Conservation (phyloP, 2,113 vertebrate genomes). For the Alectura lathami region DNA sequence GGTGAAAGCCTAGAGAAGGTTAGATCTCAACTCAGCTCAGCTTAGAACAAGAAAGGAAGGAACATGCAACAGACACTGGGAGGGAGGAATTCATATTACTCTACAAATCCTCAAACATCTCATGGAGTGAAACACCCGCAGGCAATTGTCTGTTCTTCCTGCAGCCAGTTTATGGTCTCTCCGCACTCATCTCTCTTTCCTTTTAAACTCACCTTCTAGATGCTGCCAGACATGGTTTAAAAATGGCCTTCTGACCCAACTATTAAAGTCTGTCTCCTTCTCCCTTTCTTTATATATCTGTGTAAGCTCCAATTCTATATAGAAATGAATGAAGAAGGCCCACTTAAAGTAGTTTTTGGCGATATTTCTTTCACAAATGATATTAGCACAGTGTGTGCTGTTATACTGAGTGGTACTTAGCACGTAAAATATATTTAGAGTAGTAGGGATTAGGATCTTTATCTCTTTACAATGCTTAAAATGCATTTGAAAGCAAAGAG, state of each 20-base stretch:
- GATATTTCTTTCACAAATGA: background rate
- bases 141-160: background rate
- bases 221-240: background rate
- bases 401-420: background rate
- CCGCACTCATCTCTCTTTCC: background rate
- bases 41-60: background rate
- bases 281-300: background rate
- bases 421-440: background rate
- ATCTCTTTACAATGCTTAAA: background rate
- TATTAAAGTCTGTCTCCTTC: background rate
- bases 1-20: background rate
- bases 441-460: background rate
- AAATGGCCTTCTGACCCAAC: background rate
- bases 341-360: background rate
- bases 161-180: background rate
- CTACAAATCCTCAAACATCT: background rate
- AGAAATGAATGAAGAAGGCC: background rate
- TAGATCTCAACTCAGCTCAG: background rate
- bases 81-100: background rate
- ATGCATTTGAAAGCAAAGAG: background rate
- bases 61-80: background rate
- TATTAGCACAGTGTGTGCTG: background rate
- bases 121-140: background rate
- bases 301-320: background rate
- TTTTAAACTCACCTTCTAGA: background rate